These are phyloP conservation scores for Furcula furcula DNA, from an alignment of 2,888 invertebrate genomes.

Conservation along the genomic window DNA sequence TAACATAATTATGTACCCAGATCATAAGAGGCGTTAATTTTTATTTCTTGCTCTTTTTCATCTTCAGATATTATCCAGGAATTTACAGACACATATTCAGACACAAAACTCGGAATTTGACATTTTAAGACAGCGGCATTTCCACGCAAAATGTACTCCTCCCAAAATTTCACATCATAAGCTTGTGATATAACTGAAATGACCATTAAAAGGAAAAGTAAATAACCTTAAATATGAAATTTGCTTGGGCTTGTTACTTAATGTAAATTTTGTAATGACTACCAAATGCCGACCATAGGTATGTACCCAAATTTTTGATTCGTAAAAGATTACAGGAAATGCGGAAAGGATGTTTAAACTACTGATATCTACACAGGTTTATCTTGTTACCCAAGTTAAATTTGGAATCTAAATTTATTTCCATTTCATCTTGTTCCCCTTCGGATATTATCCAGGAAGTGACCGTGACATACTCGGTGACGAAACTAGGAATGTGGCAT, in stretches of 20 bases:
- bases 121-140: constrained; percentile 96
- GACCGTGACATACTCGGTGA: constrained; percentile 93
- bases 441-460: constrained; percentile 91
- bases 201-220: constrained; percentile 10
- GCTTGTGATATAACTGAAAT: constrained; percentile 94
- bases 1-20: constrained; percentile 55
- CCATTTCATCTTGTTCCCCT: constrained; percentile 74
- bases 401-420: constrained; percentile 71
- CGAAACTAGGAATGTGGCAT: constrained; percentile 96
- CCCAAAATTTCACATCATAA: constrained; percentile 95
- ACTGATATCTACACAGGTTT: constrained; percentile 9
- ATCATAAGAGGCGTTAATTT: constrained; percentile 52
- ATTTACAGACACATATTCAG: constrained; percentile 92
- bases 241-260: background rate
- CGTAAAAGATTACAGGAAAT: constrained; percentile 8
- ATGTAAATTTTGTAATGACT: too few relatives aligned
- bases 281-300: too few relatives aligned
- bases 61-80: constrained; percentile 93
- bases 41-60: constrained; percentile 67
- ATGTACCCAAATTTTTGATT: too few relatives aligned
- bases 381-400: constrained; percentile 66
- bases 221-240: constrained; percentile 4
- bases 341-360: constrained; percentile 17
- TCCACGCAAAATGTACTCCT: constrained; percentile 94
- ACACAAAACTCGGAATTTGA: constrained; percentile 95